Base-by-base conservation (phyloP, 2,888 invertebrate genomes). In the Andrena minutula region DNA sequence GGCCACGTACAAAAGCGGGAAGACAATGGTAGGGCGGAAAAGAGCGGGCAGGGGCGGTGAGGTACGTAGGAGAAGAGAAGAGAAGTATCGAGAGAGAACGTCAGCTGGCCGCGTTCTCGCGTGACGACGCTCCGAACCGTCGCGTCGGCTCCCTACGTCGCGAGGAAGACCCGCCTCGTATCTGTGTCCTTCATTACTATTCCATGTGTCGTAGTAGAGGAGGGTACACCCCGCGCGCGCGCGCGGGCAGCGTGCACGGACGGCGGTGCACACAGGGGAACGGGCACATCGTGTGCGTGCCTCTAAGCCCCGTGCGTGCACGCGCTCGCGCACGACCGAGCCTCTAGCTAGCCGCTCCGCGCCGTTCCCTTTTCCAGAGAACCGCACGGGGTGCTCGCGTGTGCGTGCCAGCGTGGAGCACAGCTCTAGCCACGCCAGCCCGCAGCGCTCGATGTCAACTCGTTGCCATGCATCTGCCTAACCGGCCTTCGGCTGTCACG, bases 81-180 rank as follows among this genome's bases (percentile, higher is more conserved):
- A 70, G 78, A 64, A 71, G 78, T 64, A 75, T 75, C 78, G 85
- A 84, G 81, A 85, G 84, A 86, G 88, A 89, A 87, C 91, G 91
- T 92, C 91, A 92, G 92, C 90, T 91, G 92, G 90, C 82, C 83
- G 86, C 87, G 90, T 91, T 91, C 91, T 92, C 91, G 92, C 92
- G 92, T 92, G 92, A 92, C 92, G 89, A 89, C 90, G 88, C 89
- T 88, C 82, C 86, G 83, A 83, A 75, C 73, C 88, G 87, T 86
- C 87, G 84, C 85, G 78, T 83, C 79, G 88, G 83, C 78, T 86
- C 87, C 82, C 86, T 86, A 81, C 77, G 66, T 76, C 82, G 79
- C 74, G 76, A 79, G 83, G 79, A 88, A 85, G 89, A 84, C 83
- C 87, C 90, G 88, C 88, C 88, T 89, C 84, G 87, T 73, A 90